Base-by-base conservation (phyloP, 2,888 invertebrate species). In the Carcina quercana region DNA sequence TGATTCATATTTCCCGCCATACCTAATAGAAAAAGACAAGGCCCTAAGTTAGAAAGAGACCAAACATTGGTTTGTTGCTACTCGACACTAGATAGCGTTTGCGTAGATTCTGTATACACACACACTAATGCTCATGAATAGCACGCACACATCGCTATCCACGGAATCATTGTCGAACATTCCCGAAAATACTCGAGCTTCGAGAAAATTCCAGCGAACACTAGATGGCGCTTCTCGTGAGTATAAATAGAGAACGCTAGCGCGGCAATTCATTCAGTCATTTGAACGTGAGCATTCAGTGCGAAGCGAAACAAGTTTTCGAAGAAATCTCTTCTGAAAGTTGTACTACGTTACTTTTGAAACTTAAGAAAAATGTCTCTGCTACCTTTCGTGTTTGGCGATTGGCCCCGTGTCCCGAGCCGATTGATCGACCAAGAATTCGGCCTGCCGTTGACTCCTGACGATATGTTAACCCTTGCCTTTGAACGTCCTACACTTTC, bases 381-480 rank as follows among this genome's bases (percentile, higher is more conserved):
- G 15, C 32, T 66, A 35, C 71, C 73, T 15, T 61, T 53, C 27
- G 24, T 51, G 50, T 34, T 1, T 6, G 11, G 24, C 11, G 10
- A 6, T 6, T 6, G 11, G 3, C 24, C 11, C 11, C 11, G 11
- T 10, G 11, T 6, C 11, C 24, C 24, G 5, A 6, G 24, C 12
- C 11, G 25, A 15, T 27, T 34, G 1, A 2, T 26, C 13, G 79
- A 84, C 37, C 82, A 82, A 45, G 67, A 80, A 33, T 85, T 84
- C 47, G 85, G 83, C 1, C 42, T 79, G 28, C 65, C 68, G 0
- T 47, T 84, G 13, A 66, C 69, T 20, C 64, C 75, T 5, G 76
- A 80, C 25, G 82, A 84, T 40, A 27, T 83, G 15, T 49, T 79
- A 8, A 58, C 60, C 3, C 53, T 60, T 5, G 44, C 53, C 1